Conservation (phyloP, 2,888 invertebrate species). For the Hofmannophila pseudospretella region DNA sequence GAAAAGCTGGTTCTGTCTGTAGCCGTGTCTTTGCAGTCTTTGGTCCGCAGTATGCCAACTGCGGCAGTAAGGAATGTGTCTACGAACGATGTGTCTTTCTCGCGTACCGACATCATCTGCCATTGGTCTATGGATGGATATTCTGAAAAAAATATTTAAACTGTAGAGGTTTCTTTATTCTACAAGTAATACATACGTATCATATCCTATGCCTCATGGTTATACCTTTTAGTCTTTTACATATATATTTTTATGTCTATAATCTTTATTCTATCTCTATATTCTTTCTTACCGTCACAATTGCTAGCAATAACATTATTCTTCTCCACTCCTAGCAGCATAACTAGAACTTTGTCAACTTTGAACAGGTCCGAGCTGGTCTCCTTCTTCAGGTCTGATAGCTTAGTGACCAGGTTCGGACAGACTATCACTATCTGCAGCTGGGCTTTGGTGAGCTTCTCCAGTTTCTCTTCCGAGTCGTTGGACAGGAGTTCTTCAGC, state of each 20-base stretch:
- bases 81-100: constrained; percentile 90
- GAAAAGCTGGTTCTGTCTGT: constrained; percentile 83
- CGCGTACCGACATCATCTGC: constrained; percentile 87
- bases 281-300: constrained; percentile 76
- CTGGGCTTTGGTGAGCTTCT: constrained; percentile 81
- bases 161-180: no score
- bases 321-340: constrained; percentile 88
- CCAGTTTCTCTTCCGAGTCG: constrained; percentile 67
- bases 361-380: constrained; percentile 78
- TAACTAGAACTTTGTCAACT: constrained; percentile 86
- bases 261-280: no score
- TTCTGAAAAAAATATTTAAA: constrained; percentile 52
- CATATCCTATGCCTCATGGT: no score
- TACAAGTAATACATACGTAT: no score
- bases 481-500: constrained; percentile 82
- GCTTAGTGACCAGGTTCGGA: constrained; percentile 82
- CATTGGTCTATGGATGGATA: constrained; percentile 86
- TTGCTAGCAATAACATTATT: constrained; percentile 83
- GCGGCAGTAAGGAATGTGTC: constrained; percentile 90
- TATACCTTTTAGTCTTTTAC: no score
- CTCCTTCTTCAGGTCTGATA: constrained; percentile 75
- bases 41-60: constrained; percentile 84
- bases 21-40: constrained; percentile 76
- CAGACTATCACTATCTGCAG: constrained; percentile 90
- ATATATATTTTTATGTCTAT: no score